These are phyloP conservation scores for Takifugu bimaculatus DNA, from an alignment of 2,113 vertebrate species.

Conservation along the genomic window DNA sequence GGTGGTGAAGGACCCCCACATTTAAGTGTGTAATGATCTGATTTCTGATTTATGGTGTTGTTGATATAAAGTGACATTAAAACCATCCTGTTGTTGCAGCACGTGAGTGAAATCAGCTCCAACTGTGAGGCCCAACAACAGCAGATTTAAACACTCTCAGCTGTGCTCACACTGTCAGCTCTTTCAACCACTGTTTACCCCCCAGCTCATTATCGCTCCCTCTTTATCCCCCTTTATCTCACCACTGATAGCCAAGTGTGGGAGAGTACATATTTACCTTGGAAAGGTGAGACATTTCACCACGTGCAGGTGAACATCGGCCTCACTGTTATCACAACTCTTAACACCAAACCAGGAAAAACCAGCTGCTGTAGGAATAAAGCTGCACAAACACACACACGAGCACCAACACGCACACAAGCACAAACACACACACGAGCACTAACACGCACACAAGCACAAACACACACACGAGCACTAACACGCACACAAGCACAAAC, in stretches of 20 bases:
- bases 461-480: no score
- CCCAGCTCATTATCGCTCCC: slow-evolving; percentile 28
- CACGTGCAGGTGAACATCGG: slow-evolving; percentile 58
- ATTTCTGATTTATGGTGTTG: no score
- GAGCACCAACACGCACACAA: no score
- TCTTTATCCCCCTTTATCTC: slow-evolving; percentile 29
- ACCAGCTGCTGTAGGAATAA: no score
- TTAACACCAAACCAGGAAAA: slow-evolving; percentile 16
- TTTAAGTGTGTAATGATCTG: no score
- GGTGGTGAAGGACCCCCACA: no score
- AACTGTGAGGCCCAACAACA: no score
- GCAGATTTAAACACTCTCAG: slow-evolving; percentile 78
- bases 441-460: no score
- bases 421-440: no score
- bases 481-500: no score
- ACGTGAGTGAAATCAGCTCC: slow-evolving; percentile 61
- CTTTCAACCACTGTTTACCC: slow-evolving; percentile 71
- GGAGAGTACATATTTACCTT: slow-evolving; percentile 63
- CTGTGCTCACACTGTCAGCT: slow-evolving; percentile 77
- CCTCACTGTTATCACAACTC: slow-evolving; percentile 24
- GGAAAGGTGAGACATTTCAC: slow-evolving; percentile 64
- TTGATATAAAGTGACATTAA: no score
- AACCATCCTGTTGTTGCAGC: slow-evolving; percentile 15
- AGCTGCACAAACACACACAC: no score
- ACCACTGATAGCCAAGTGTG: slow-evolving; percentile 44